Evolutionary conservation across 2,888 invertebrate species (phyloP).

Genomic region (Petrophora chlorosata): DNA sequence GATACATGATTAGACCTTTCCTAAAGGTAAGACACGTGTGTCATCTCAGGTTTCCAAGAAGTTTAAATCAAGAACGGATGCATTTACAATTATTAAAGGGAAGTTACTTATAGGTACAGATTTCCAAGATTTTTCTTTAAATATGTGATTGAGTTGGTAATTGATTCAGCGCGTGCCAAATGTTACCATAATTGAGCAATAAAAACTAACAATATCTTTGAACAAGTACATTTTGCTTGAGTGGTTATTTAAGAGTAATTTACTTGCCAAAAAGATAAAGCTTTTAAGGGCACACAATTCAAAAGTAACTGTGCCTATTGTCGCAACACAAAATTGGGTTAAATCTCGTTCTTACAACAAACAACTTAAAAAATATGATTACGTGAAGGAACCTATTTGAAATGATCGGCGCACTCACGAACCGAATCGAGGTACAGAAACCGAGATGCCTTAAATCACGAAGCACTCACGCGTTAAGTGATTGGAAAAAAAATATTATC

Average conservation of each 20-base stretch:
- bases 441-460: conserved; percentile 64
- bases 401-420: conserved; percentile 44
- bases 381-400: conserved; percentile 44
- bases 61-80: conserved; percentile 52
- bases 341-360: conserved; percentile 41
- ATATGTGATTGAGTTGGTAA: conserved; percentile 9
- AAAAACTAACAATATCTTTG: conserved; percentile 19
- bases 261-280: conserved; percentile 24
- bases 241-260: conserved; percentile 21
- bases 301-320: conserved; percentile 27
- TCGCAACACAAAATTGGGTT: conserved; percentile 23
- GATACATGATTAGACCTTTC: neutral
- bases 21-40: conserved; percentile 19
- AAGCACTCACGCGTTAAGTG: conserved; percentile 76
- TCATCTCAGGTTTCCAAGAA: conserved; percentile 34
- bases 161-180: conserved; percentile 22
- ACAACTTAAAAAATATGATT: conserved; percentile 45
- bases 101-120: conserved; percentile 35
- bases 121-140: conserved; percentile 38
- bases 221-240: conserved; percentile 10
- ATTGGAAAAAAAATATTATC: conserved; percentile 59
- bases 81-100: conserved; percentile 56
- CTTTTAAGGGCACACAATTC: conserved; percentile 33
- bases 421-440: conserved; percentile 43
- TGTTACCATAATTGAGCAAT: conserved; percentile 38